Base-by-base conservation (phyloP, 2,113 vertebrate genomes). In the Hymenochirus boettgeri region DNA sequence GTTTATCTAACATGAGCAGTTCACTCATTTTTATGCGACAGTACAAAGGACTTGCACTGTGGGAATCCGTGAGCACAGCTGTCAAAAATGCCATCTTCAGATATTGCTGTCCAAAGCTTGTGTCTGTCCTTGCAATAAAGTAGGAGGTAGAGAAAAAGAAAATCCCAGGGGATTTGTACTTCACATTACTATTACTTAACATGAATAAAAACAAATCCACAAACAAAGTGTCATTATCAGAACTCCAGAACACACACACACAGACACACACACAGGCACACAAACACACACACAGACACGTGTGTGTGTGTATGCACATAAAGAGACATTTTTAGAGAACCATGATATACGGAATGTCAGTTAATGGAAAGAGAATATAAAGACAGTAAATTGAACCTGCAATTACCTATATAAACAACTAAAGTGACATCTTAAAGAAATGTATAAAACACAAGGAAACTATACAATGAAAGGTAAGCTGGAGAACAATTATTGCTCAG, bases 1-100 rank as follows among this genome's bases (percentile, higher is more conserved):
- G 72, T 69, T 56, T 37, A 61, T 74, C 72, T 71, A 72, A 72
- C 78, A 57, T 50, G 59, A 78, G 76, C 67, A 63, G 45, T 47
- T 52, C 45, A 13, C 21, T 60, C 56, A 69, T 69, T 69, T 69
- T 53, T 60, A 53, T 60, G 19, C 65, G 47, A 53, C 65, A 60
- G 65, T 60, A 69, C 57, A 69, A 69, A 69, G 65, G 24, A 45
- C 57, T 53, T 39, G 65, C 57, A 42, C 65, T 42, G 65, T 69
- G 65, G 65, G 65, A 67, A 52, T 69, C 57, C 23, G 31, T 39
- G 57, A 60, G 65, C 64, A 51, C 64, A 67, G 64, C 65, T 69
- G 65, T 69, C 65, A 69, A n/a, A 69, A 69, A 69, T 53, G 56
- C 56, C 65, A 69, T 69, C 48, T 60, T 53, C 51, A 60, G 47